Percentiles rank a stretch among this genome's conserved stretches.
Evolutionary conservation across 37 sponge, comb jelly and placozoan species (phyloP).

Genomic region (Cliona cf. orientalis): DNA sequence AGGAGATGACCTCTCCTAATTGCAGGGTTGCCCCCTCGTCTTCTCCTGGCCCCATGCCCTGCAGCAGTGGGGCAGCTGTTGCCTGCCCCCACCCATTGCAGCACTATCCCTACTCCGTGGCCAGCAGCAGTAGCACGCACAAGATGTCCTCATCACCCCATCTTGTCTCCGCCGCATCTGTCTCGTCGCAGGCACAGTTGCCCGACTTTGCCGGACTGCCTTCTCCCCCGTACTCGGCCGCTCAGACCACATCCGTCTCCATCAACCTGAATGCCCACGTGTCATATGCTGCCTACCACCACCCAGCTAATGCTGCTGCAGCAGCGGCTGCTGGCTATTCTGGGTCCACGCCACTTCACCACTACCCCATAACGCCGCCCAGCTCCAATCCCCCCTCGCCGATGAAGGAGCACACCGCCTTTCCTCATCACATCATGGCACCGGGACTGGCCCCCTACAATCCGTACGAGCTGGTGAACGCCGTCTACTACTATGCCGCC

Average conservation of each 20-base stretch:
- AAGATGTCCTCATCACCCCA: not conserved
- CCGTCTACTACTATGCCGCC: slow-evolving; percentile 69
- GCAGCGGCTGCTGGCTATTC: not conserved
- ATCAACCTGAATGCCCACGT: slow-evolving; percentile 65
- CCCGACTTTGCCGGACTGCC: slow-evolving; percentile 41
- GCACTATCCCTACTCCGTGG: slow-evolving; percentile 47
- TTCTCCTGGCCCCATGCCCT: not conserved
- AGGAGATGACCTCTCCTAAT: slow-evolving; percentile 26
- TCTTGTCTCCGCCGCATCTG: not conserved
- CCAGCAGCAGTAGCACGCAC: not conserved
- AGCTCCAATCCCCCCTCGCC: slow-evolving; percentile 78
- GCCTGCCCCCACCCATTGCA: slow-evolving; percentile 28
- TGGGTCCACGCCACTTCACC: slow-evolving; percentile 46
- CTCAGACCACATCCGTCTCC: slow-evolving; percentile 29
- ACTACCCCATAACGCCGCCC: slow-evolving; percentile 67
- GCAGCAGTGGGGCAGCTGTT: too few species aligned
- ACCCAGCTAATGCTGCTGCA: not conserved
- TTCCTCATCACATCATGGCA: slow-evolving; percentile 24
- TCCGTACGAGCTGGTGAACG: slow-evolving; percentile 64
- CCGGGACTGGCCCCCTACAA: slow-evolving; percentile 26
- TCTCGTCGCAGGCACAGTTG: slow-evolving; percentile 3
- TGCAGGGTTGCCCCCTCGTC: slow-evolving; percentile 8
- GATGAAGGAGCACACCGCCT: slow-evolving; percentile 42
- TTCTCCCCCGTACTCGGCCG: slow-evolving; percentile 48
- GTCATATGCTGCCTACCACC: slow-evolving; percentile 56